Conservation (phyloP, 1,140 invertebrate species). For the Ptiloglossa arizonensis region DNA sequence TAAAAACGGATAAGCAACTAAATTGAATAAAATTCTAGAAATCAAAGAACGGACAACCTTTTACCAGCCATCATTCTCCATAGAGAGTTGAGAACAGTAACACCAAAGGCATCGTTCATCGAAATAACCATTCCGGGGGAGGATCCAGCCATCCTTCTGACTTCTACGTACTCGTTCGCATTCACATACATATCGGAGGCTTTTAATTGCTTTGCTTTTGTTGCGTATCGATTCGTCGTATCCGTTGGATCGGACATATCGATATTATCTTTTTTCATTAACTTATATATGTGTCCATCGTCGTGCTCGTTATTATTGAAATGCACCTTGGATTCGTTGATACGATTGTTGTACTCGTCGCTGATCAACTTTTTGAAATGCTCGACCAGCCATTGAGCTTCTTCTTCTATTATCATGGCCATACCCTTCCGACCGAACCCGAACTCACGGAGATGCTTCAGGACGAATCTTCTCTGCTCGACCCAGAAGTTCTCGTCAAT, state of each 20-base stretch:
- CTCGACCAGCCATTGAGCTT: constrained; percentile 84
- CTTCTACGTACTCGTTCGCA: constrained; percentile 70
- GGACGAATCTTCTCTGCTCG: constrained; percentile 90
- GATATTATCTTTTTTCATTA: constrained; percentile 47
- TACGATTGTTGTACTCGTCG: constrained; percentile 20
- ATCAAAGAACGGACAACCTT: constrained; percentile 73
- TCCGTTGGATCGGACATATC: constrained; percentile 31
- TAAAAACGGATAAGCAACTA: neutral
- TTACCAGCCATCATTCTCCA: constrained; percentile 94
- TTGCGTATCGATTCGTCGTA: constrained; percentile 2
- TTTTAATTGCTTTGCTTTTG: constrained; percentile 49
- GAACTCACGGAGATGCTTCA: constrained; percentile 90
- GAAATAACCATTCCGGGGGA: constrained; percentile 79
- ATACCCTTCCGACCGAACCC: constrained; percentile 90
- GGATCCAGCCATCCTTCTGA: constrained; percentile 63
- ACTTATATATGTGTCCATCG: constrained; percentile 71
- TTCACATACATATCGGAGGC: constrained; percentile 75
- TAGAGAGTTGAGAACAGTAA: constrained; percentile 91
- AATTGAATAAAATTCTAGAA: neutral
- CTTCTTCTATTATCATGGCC: constrained; percentile 87
- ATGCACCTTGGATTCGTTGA: constrained; percentile 7
- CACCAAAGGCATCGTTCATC: constrained; percentile 88
- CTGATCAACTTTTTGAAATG: constrained; percentile 81
- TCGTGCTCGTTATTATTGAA: constrained; percentile 48
- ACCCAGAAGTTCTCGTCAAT: constrained; percentile 91